phyloP scores from a whole-genome alignment of 2,113 vertebrate genomes.

The Saguinus imperator region DNA sequence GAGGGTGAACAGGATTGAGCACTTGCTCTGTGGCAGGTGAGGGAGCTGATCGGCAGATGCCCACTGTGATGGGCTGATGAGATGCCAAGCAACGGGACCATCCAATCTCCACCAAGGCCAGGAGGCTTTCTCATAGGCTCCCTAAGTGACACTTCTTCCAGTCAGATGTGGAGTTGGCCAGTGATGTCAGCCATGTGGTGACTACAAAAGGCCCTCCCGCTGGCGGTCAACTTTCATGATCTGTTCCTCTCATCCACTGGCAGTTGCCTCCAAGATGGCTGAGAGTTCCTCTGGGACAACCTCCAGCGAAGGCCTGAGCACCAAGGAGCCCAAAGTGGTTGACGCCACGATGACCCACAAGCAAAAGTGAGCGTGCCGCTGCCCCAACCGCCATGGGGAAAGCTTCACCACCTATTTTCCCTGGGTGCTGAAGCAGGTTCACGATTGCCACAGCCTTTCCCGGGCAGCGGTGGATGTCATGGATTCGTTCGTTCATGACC shows the following conservation, averaged over 20 bases:
- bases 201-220: not conserved
- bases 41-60: not conserved
- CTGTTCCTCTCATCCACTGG: not conserved
- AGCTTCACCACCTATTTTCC: not conserved
- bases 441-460: not conserved
- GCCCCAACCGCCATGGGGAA: not conserved
- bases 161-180: not conserved
- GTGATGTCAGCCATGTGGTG: fast-evolving
- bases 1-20: too few relatives aligned
- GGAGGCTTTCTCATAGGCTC: too few relatives aligned
- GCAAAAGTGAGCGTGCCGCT: not conserved
- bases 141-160: not conserved
- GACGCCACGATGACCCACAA: too few relatives aligned
- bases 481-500: not conserved
- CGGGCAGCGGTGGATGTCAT: not conserved
- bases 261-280: not conserved
- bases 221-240: not conserved
- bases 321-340: not conserved
- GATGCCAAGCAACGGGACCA: not conserved
- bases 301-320: not conserved
- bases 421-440: not conserved
- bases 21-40: too few relatives aligned
- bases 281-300: not conserved
- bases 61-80: not conserved
- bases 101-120: not conserved